A percentile compares a stretch with the other conserved stretches of the same genome.
These are phyloP conservation scores for Mnemiopsis leidyi DNA, from an alignment of 37 sponge, comb jelly and placozoan species.

Conservation along the genomic window DNA sequence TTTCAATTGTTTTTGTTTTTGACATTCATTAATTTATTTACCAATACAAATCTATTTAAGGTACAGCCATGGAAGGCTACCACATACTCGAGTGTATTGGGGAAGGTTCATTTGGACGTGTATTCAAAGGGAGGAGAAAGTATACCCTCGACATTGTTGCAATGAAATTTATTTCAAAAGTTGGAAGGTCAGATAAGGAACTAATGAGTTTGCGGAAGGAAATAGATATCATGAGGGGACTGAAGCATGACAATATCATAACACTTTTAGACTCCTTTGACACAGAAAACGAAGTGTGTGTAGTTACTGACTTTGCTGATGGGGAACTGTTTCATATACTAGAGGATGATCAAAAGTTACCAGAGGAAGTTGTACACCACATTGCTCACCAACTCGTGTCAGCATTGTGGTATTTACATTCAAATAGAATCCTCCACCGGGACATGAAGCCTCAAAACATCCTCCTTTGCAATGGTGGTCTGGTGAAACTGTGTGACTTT, in stretches of 20 bases:
- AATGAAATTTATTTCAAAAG: slow-evolving; percentile 90
- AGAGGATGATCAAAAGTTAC: slow-evolving; percentile 81
- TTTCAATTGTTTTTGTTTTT: too few species aligned
- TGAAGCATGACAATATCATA: slow-evolving; percentile 83
- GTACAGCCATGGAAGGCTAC: slow-evolving; percentile 67
- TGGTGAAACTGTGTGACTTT: slow-evolving; percentile 91
- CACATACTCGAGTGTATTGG: slow-evolving; percentile 83
- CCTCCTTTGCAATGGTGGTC: slow-evolving; percentile 81
- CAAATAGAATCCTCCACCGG: slow-evolving; percentile 86
- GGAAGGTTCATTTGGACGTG: slow-evolving; percentile 92
- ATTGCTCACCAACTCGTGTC: slow-evolving; percentile 90
- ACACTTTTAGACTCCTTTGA: slow-evolving; percentile 87
- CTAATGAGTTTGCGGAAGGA: slow-evolving; percentile 77
- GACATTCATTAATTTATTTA: not conserved
- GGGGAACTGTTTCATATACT: slow-evolving; percentile 92
- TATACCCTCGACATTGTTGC: slow-evolving; percentile 75
- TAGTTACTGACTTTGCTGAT: slow-evolving; percentile 93
- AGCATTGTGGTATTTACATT: slow-evolving; percentile 89
- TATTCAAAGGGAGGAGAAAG: slow-evolving; percentile 82
- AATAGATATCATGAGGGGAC: slow-evolving; percentile 80
- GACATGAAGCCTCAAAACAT: slow-evolving; percentile 99
- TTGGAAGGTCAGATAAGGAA: slow-evolving; percentile 74
- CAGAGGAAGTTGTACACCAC: slow-evolving; percentile 72
- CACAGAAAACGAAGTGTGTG: slow-evolving; percentile 87
- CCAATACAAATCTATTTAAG: too few species aligned